Percentiles rank a stretch among this genome's conserved stretches.
phyloP scores from a whole-genome alignment of 2,113 vertebrate species.

The Muscicapa adusta region DNA sequence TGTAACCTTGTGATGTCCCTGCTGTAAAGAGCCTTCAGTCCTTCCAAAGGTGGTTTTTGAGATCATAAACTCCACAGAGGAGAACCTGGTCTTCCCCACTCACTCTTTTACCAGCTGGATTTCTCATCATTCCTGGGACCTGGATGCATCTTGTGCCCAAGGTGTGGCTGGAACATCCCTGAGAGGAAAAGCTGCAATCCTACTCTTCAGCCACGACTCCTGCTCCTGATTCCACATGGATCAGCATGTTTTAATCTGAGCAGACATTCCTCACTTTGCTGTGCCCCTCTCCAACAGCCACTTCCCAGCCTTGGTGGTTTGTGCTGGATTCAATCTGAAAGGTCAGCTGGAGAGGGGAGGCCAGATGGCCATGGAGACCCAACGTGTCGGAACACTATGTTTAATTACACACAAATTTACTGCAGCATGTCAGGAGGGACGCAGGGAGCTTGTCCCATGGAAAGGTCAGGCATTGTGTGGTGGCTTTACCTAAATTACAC shows the following conservation, averaged over 20 bases:
- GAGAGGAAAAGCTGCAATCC: not conserved
- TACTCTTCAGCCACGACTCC: not conserved
- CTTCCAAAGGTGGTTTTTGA: not conserved
- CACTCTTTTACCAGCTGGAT: not conserved
- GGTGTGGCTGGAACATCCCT: not conserved
- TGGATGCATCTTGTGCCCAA: not conserved
- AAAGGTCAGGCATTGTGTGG: slow-evolving; percentile 66
- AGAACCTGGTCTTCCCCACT: not conserved
- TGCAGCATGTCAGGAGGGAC: slow-evolving; percentile 59
- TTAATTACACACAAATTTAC: slow-evolving; percentile 75
- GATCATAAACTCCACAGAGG: not conserved
- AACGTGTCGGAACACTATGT: slow-evolving; percentile 55
- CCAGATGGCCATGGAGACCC: slow-evolving; percentile 11
- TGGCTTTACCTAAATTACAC: slow-evolving; percentile 63
- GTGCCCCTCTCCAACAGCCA: not conserved
- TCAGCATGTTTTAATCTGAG: not conserved
- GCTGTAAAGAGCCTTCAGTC: not conserved
- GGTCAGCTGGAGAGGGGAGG: slow-evolving; percentile 36
- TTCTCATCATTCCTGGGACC: accelerated
- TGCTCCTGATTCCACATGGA: not conserved
- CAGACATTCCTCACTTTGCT: not conserved
- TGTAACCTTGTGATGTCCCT: not conserved
- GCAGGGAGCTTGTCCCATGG: slow-evolving; percentile 42
- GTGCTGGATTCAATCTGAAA: slow-evolving; percentile 55
- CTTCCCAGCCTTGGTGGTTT: not conserved